Evolutionary conservation across 1,140 invertebrate species (phyloP).

Genomic region (Dendrolimus kikuchii): DNA sequence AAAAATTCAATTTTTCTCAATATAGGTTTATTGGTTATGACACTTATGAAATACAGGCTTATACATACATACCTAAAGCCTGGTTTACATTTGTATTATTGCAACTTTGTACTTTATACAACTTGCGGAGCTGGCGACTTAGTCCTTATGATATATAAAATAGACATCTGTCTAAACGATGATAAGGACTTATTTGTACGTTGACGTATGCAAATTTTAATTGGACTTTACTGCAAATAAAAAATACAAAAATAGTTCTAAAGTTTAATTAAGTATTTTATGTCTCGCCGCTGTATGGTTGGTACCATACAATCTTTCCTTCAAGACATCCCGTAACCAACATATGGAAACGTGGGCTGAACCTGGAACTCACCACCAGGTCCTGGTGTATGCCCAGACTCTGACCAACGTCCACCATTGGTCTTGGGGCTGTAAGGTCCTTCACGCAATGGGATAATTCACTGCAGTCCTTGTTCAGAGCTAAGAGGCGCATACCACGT

Average conservation of each 20-base stretch:
- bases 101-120: no score
- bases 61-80: no score
- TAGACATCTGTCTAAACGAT: no score
- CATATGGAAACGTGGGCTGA: slow-evolving; percentile 88
- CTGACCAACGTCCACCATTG: slow-evolving; percentile 76
- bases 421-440: slow-evolving; percentile 32
- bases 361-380: slow-evolving; percentile 92
- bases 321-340: slow-evolving; percentile 91
- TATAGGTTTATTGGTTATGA: no score
- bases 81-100: no score
- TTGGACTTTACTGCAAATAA: not conserved
- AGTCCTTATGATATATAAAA: no score
- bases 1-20: no score
- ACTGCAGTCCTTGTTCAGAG: slow-evolving; percentile 83
- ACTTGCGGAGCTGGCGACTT: no score
- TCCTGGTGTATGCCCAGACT: slow-evolving; percentile 82
- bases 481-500: slow-evolving; percentile 86
- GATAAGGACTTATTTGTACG: no score
- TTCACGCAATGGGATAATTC: slow-evolving; percentile 84
- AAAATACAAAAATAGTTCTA: slow-evolving; percentile 5
- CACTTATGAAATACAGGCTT: no score
- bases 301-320: slow-evolving; percentile 92
- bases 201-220: not conserved
- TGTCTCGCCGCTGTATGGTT: slow-evolving; percentile 74
- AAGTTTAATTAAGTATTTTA: slow-evolving; percentile 35